Percentiles rank a stretch among this genome's conserved stretches.
Evolutionary conservation across 2,888 invertebrate species (phyloP).

Genomic region (Drosophila mulleri): DNA sequence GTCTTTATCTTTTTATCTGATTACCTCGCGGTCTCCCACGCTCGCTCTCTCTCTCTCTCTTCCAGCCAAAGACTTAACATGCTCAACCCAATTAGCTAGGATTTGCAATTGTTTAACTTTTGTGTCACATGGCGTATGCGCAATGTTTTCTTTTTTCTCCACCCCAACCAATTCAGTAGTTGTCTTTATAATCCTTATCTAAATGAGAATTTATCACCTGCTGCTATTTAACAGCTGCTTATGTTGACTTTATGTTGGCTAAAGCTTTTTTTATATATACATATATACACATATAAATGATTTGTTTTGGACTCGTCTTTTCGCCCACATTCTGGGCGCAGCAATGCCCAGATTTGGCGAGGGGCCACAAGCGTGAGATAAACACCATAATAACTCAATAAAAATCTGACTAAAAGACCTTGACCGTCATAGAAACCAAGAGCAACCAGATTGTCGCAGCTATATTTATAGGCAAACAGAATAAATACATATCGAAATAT

Average conservation of each 20-base stretch:
- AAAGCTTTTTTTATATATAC: too few relatives aligned
- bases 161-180: neutral
- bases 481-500: neutral
- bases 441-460: neutral
- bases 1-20: too few relatives aligned
- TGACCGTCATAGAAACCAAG: neutral
- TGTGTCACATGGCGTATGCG: slow-evolving; percentile 54
- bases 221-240: neutral
- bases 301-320: neutral
- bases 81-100: slow-evolving; percentile 6
- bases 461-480: neutral
- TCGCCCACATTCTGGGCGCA: neutral
- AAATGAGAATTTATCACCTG: slow-evolving; percentile 4
- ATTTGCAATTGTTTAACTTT: slow-evolving; percentile 1
- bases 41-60: neutral
- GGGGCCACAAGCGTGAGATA: neutral
- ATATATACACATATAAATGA: too few relatives aligned
- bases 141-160: slow-evolving; percentile 16
- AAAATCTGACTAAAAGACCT: neutral
- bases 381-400: neutral
- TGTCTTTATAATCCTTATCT: neutral
- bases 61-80: neutral
- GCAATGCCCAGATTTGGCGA: neutral
- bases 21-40: neutral
- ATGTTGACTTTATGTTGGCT: too few relatives aligned